Evolutionary conservation across 2,797 vertebrate species (phyloP), one percentile per base, ranked within the genome.

Genomic region (Vespertilio murinus): DNA sequence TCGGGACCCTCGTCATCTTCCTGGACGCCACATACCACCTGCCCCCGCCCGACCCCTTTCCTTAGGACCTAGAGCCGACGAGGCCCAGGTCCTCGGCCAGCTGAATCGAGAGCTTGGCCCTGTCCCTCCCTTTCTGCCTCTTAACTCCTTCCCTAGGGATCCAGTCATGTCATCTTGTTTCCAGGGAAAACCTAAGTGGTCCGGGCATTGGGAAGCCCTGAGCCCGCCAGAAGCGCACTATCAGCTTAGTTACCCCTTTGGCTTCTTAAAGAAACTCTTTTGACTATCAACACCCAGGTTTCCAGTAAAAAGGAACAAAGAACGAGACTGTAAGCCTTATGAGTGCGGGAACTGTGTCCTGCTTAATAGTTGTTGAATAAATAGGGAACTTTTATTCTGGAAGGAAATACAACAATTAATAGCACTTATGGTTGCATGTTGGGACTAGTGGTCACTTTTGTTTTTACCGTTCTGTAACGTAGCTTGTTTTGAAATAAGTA

Each of bases 1-100:
- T 97, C 6, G 99, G 99, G 45, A 99, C 99, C 11, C 96, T 99
- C 67, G 98, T 97, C 95, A 99, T 99, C 96, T 99, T 99, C n/a
- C 96, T 98, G 12, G 97, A 99, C 0, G 99, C 99, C 88, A 99
- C 98, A 69, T 98, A 98, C 91, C 98, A 99, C 97, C 88, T 96
- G 59, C 96, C 96, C 28, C 96, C 95, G 23, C 1, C 92, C 0
- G 40, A 96, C 40, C 96, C 96, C 56, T 96, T 96, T 94, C 93
- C 97, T 64, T 96, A 96, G 40, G 38, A 82, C 20, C 0, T 13
- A 86, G 23, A 17, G 52, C 45, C 1, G 3, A 85, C 1, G 3
- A 85, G 59, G 77, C 38, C 45, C 73, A 52, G 33, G 23, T 12
- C 45, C 35, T 30, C 8, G 0, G 74, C 35, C 52, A 28, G 67